phyloP scores from a whole-genome alignment of 2,888 invertebrate species.

The Drosophila paracracens region DNA sequence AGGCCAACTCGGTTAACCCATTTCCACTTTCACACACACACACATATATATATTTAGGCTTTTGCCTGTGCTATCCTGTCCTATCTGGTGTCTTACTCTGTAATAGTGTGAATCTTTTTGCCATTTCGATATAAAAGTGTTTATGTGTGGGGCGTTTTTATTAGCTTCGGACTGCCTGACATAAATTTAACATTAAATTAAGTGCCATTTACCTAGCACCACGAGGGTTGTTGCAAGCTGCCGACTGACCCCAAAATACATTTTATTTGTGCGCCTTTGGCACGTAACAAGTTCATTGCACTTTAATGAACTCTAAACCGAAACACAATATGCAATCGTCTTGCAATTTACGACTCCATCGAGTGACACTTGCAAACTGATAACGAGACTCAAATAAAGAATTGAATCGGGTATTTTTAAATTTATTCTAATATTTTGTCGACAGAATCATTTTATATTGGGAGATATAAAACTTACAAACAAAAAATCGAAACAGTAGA shows the following conservation, averaged over 20 bases:
- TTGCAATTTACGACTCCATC: conserved; percentile 32
- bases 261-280: not conserved
- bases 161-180: conserved; percentile 67
- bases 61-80: not conserved
- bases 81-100: conserved; percentile 17
- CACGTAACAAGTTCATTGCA: conserved; percentile 64
- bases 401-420: not conserved
- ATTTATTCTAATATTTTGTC: not conserved
- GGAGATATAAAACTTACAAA: not conserved
- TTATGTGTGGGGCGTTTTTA: conserved; percentile 66
- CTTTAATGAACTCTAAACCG: conserved; percentile 62
- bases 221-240: conserved; percentile 35
- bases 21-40: conserved; percentile 30
- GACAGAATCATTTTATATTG: not conserved
- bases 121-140: conserved; percentile 35
- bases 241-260: conserved; percentile 41
- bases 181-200: conserved; percentile 78
- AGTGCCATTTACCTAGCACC: conserved; percentile 63
- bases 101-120: conserved; percentile 56
- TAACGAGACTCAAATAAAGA: not conserved
- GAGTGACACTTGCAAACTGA: conserved; percentile 14
- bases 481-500: not conserved
- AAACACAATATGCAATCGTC: conserved; percentile 40
- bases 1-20: conserved; percentile 73
- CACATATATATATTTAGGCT: not conserved